These are phyloP conservation scores for Philopotamus ludificatus DNA, from an alignment of 1,140 invertebrate species.

Conservation along the genomic window DNA sequence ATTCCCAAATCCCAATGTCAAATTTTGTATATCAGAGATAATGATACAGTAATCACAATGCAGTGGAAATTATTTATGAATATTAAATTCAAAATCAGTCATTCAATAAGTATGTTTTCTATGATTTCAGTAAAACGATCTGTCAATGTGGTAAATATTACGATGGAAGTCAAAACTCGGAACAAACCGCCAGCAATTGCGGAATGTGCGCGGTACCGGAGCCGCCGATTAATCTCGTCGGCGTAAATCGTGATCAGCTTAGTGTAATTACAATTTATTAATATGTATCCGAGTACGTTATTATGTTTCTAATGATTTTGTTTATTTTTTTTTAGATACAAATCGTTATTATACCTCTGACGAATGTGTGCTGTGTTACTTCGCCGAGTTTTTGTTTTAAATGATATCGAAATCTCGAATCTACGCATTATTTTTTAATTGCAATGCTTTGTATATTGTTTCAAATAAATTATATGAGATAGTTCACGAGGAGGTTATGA, in stretches of 20 bases:
- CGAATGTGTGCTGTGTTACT: slow-evolving; percentile 48
- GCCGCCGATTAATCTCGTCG: slow-evolving; percentile 49
- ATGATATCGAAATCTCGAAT: slow-evolving; percentile 27
- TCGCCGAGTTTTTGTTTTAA: slow-evolving; percentile 40
- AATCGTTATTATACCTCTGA: slow-evolving; percentile 53
- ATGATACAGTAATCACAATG: too few relatives aligned
- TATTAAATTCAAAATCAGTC: too few relatives aligned
- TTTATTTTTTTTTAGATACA: slow-evolving; percentile 48
- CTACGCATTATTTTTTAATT: too few relatives aligned
- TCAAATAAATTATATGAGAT: too few relatives aligned
- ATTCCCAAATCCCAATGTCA: too few relatives aligned
- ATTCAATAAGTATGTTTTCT: too few relatives aligned
- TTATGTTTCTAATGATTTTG: background rate
- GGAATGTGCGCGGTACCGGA: slow-evolving; percentile 44
- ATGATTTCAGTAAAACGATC: slow-evolving; percentile 3
- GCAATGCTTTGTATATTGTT: too few relatives aligned
- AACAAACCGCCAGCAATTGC: background rate
- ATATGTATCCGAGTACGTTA: too few relatives aligned
- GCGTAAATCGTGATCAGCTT: slow-evolving; percentile 50
- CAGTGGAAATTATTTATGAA: too few relatives aligned
- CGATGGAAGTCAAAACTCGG: background rate
- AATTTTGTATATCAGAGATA: too few relatives aligned
- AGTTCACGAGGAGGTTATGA: too few relatives aligned
- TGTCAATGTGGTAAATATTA: slow-evolving; percentile 18
- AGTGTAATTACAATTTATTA: slow-evolving; percentile 44